phyloP scores from a whole-genome alignment of 2,888 invertebrate genomes.

The Aricia artaxerxes region DNA sequence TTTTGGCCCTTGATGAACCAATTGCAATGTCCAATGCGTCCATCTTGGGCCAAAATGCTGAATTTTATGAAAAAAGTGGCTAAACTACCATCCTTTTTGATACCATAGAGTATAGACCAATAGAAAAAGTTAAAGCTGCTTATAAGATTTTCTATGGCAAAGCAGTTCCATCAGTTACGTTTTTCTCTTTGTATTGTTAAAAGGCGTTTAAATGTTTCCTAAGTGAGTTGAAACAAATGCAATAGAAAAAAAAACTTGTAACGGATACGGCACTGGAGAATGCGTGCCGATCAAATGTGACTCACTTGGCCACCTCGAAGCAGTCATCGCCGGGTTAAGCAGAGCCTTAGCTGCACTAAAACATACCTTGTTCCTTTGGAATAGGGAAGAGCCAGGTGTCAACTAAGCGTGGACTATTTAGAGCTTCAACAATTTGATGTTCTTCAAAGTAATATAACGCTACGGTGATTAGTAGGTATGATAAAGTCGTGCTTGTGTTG shows the following conservation, averaged over 20 bases:
- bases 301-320: slow-evolving; percentile 73
- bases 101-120: too few relatives aligned
- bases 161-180: neutral
- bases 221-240: slow-evolving; percentile 55
- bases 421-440: slow-evolving; percentile 53
- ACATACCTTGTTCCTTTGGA: slow-evolving; percentile 41
- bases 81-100: too few relatives aligned
- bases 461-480: slow-evolving; percentile 22
- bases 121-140: too few relatives aligned
- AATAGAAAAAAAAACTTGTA: slow-evolving; percentile 52
- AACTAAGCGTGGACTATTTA: slow-evolving; percentile 46
- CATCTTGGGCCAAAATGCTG: neutral
- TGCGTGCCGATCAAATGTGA: slow-evolving; percentile 68
- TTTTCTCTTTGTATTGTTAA: neutral
- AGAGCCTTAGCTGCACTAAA: slow-evolving; percentile 46
- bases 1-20: too few relatives aligned
- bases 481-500: neutral
- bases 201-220: slow-evolving; percentile 18
- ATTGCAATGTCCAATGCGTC: too few relatives aligned
- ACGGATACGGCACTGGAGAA: slow-evolving; percentile 71
- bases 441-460: slow-evolving; percentile 30
- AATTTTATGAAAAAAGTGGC: too few relatives aligned
- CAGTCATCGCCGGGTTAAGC: slow-evolving; percentile 48
- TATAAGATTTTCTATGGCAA: too few relatives aligned
- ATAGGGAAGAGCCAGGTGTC: slow-evolving; percentile 47